Percentiles rank a stretch among this genome's conserved stretches.
Conservation (phyloP, 2,113 vertebrate species). For the Corythornis vintsioides region DNA sequence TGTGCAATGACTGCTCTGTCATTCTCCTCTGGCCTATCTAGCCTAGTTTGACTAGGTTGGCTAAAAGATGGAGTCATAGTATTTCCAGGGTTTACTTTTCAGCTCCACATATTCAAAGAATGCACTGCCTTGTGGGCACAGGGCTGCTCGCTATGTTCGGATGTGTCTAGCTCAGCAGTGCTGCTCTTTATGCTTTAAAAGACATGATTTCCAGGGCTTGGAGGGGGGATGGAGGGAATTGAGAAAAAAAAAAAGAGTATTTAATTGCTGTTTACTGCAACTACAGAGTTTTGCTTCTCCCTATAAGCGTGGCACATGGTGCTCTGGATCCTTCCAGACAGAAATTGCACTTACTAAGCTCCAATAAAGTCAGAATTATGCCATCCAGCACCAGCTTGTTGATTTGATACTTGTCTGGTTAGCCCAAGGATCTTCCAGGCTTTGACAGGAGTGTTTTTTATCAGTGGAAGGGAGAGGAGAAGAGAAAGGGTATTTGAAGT, state of each 20-base stretch:
- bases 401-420: not conserved
- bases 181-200: not conserved
- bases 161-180: not conserved
- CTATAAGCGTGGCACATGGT: conserved; percentile 9
- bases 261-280: not conserved
- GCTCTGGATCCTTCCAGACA: conserved; percentile 21
- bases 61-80: fast-evolving
- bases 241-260: not conserved
- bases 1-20: not conserved
- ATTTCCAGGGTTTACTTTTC: not conserved
- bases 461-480: not conserved
- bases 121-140: not conserved
- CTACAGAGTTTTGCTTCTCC: not conserved
- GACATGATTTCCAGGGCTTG: not conserved
- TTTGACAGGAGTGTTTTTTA: not conserved
- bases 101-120: not conserved
- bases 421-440: not conserved
- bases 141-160: not conserved
- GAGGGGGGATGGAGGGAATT: too few species aligned
- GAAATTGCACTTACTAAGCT: not conserved
- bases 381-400: not conserved
- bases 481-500: not conserved
- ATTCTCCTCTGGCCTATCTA: not conserved
- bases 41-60: not conserved
- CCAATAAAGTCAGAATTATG: not conserved